Conservation (phyloP, 2,888 invertebrate species). For the Andrena camellia region DNA sequence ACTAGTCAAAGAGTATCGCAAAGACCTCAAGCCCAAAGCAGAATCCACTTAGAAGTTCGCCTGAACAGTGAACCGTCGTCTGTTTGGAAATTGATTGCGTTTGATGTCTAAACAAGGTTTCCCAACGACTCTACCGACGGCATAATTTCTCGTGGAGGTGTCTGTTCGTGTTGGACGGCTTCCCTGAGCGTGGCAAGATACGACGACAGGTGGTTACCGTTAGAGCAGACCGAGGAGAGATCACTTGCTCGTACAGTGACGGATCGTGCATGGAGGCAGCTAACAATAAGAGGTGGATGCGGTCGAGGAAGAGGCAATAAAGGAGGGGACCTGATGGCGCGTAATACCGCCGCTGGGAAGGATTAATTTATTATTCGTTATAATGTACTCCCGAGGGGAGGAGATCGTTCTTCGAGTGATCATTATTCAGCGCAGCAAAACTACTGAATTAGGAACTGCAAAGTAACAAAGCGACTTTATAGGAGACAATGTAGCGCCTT, state of each 20-base stretch:
- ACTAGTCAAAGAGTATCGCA: neutral
- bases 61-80: neutral
- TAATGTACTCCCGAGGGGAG: neutral
- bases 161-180: conserved; percentile 32
- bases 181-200: conserved; percentile 39
- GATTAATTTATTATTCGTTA: conserved; percentile 52
- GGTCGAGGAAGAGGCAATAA: conserved; percentile 40
- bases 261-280: conserved; percentile 46
- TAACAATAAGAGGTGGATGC: conserved; percentile 43
- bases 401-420: conserved; percentile 12
- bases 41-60: neutral
- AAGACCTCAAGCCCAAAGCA: neutral
- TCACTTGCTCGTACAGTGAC: conserved; percentile 57
- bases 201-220: conserved; percentile 68
- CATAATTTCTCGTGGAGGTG: conserved; percentile 43
- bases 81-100: conserved; percentile 41
- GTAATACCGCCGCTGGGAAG: conserved; percentile 28
- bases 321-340: conserved; percentile 34
- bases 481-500: neutral
- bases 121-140: conserved; percentile 19
- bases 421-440: conserved; percentile 24
- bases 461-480: neutral
- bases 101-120: conserved; percentile 43
- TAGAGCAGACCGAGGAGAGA: conserved; percentile 55
- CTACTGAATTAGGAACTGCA: conserved; percentile 11